phyloP scores from a whole-genome alignment of 2,888 invertebrate species.

The Limnephilus lunatus region DNA sequence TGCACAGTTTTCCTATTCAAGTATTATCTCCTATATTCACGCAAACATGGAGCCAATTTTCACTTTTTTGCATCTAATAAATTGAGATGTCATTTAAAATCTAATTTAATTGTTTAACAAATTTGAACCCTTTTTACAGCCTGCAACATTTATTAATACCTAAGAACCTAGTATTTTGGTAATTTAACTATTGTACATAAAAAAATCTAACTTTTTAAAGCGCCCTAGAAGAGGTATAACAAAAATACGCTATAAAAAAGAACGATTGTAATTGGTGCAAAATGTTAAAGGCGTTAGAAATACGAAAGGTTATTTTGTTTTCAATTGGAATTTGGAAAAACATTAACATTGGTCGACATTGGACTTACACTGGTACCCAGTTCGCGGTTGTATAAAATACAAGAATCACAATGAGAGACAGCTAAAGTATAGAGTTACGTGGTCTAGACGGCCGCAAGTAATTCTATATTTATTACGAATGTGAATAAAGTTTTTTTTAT shows the following conservation, averaged over 20 bases:
- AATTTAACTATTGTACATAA: too few species aligned
- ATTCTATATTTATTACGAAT: background rate
- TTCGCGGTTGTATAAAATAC: background rate
- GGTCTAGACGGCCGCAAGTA: background rate
- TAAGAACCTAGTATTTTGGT: too few species aligned
- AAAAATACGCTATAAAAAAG: background rate
- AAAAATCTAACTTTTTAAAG: background rate
- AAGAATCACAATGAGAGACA: background rate
- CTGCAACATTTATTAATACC: background rate
- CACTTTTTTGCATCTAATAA: background rate
- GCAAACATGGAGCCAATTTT: background rate
- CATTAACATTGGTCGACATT: background rate
- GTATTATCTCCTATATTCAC: background rate
- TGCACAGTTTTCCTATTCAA: background rate
- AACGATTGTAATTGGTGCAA: background rate
- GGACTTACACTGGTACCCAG: background rate
- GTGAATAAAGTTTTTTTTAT: background rate
- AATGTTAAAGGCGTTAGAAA: background rate
- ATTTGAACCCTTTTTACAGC: background rate
- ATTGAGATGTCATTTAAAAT: too few species aligned
- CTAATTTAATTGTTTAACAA: too few species aligned
- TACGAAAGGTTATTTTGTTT: background rate
- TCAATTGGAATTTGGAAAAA: background rate
- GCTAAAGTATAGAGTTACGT: background rate
- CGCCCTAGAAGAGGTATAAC: background rate